Base-by-base conservation (phyloP, 2,113 vertebrate genomes). In the Lophura nycthemera region DNA sequence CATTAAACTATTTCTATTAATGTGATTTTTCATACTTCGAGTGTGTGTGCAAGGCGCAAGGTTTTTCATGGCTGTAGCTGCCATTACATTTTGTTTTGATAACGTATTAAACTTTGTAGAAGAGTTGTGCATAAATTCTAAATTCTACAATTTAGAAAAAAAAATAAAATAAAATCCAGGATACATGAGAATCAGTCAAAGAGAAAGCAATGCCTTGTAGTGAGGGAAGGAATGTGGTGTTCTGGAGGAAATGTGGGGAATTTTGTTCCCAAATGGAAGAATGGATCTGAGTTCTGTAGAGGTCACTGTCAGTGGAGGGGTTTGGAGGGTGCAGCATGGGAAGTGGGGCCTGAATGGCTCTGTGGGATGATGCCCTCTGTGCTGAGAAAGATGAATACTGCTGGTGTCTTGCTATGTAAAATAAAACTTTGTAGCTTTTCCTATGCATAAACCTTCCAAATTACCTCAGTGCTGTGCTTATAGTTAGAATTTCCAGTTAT, bases 311-410 rank as follows among this genome's bases (percentile, higher is more conserved):
- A 61, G 8, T 69, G 36, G 52, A 12, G 52, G 0, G 0, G 8
- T 82, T 85, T 57, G 47, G 48, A 52, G 40, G 18, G 36, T 72
- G 8, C 4, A 2, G 10, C 1, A 0, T 0, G 7, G 30, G 42
- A 80, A 6, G 22, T 47, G 65, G 8, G 21, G 9, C 32, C 42
- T 74, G 54, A 67, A 60, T 60, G 50, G 40, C 19, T 6, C 0
- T 13, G 1, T 14, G 77, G 64, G 18, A 27, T 71, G 19, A 18
- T 64, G n/a, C 24, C 45, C 86, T 86, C 45, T 73, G 6, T 8
- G 0, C 73, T 63, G 70, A 54, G 5, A 20, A 57, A 59, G 0
- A 0, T 50, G 9, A 25, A 6, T 67, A 14, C n/a, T 78, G 50
- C 21, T 88, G 8, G n/a, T 78, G 34, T 40, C 20, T 69, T 61